Conservation (phyloP, 1,140 invertebrate species). For the Trichogramma pretiosum region DNA sequence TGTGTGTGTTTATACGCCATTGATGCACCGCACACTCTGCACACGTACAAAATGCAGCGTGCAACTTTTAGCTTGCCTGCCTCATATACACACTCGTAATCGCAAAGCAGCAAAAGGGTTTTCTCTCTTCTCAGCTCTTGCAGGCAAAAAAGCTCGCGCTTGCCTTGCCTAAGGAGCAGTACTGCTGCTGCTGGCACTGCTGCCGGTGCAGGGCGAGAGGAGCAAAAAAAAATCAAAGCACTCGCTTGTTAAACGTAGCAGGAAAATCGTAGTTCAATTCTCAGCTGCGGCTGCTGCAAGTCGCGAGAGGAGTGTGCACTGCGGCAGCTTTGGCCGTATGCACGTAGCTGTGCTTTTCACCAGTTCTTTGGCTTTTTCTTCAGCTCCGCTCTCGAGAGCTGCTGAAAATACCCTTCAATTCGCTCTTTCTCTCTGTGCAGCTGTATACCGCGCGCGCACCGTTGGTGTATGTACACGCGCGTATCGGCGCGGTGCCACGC, state of each 20-base stretch:
- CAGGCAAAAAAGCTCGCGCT: too few species aligned
- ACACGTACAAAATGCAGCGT: too few species aligned
- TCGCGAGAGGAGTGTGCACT: too few species aligned
- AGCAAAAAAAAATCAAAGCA: slow-evolving; percentile 18
- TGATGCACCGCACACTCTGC: too few species aligned
- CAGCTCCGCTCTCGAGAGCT: slow-evolving; percentile 9
- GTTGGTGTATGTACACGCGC: slow-evolving; percentile 5
- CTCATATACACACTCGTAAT: too few species aligned
- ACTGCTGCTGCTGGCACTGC: too few species aligned
- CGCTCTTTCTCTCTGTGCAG: slow-evolving; percentile 15
- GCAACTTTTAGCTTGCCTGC: too few species aligned
- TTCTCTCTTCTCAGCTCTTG: too few species aligned
- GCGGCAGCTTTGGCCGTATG: not conserved
- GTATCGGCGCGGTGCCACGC: slow-evolving; percentile 24
- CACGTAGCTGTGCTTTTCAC: not conserved
- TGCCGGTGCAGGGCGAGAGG: slow-evolving; percentile 2
- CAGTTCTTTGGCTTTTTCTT: not conserved
- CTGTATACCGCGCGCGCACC: slow-evolving; percentile 21
- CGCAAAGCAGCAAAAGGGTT: slow-evolving; percentile 11
- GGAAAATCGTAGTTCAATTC: slow-evolving; percentile 33
- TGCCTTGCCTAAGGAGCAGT: too few species aligned
- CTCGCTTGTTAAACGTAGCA: slow-evolving; percentile 29
- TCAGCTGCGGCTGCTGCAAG: slow-evolving; percentile 24
- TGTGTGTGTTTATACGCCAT: slow-evolving; percentile 1
- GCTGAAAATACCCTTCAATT: too few species aligned